Percentiles rank a stretch among this genome's conserved stretches.
Conservation (phyloP, 1,140 invertebrate species). For the Camponotus floridanus region DNA sequence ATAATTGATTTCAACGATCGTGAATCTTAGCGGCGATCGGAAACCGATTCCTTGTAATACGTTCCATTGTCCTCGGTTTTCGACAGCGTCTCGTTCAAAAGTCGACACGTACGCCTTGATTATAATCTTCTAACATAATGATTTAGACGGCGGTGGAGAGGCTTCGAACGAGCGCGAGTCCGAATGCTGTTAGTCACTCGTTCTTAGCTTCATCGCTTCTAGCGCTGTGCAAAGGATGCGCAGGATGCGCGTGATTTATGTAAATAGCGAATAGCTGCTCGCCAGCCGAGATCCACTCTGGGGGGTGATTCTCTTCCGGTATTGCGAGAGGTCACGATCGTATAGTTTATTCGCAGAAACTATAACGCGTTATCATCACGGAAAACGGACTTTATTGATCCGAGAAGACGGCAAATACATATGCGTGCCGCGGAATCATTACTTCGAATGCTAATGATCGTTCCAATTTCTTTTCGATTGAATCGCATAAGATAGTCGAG, state of each 20-base stretch:
- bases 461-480: not conserved
- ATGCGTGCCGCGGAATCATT: not conserved
- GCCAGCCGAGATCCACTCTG: conserved; percentile 12
- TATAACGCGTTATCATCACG: conserved; percentile 50
- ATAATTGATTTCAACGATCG: conserved; percentile 35
- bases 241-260: conserved; percentile 55
- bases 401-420: conserved; percentile 13
- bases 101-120: conserved; percentile 69
- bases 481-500: conserved; percentile 3
- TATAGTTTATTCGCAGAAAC: conserved; percentile 42
- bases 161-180: conserved; percentile 25
- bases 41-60: conserved; percentile 69
- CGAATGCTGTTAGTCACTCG: conserved; percentile 68
- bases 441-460: conserved; percentile 11
- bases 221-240: conserved; percentile 32
- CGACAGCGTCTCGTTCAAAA: conserved; percentile 40
- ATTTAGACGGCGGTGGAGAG: conserved; percentile 66
- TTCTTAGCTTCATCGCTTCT: conserved; percentile 66
- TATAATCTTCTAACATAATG: conserved; percentile 76
- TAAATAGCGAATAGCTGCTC: conserved; percentile 33
- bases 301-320: conserved; percentile 46
- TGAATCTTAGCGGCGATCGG: conserved; percentile 46
- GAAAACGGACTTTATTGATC: conserved; percentile 34
- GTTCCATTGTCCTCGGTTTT: conserved; percentile 67
- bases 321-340: not conserved